Percentiles rank a stretch among this genome's conserved stretches.
These are phyloP conservation scores for Catharus fuscescens DNA, from an alignment of 2,113 vertebrate genomes.

Conservation along the genomic window DNA sequence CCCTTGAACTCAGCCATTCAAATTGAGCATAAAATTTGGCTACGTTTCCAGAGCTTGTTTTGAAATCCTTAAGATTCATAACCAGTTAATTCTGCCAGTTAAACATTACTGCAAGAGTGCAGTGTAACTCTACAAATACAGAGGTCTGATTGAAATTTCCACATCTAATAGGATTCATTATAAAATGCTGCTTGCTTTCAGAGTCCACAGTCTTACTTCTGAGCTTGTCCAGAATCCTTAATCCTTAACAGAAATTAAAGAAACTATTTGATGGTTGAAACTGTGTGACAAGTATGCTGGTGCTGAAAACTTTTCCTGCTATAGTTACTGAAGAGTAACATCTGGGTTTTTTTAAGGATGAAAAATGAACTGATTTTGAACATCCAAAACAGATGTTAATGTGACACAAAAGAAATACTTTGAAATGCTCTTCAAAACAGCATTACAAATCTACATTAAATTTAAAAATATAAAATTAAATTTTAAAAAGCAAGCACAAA, in stretches of 20 bases:
- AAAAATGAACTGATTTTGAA: not conserved
- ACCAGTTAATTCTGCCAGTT: not conserved
- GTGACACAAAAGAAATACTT: not conserved
- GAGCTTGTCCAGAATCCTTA: not conserved
- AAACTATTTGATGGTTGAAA: not conserved
- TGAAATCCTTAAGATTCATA: not conserved
- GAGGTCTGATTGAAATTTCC: not conserved
- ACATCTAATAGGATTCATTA: slow-evolving; percentile 13
- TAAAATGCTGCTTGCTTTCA: not conserved
- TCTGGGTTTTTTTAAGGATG: not conserved
- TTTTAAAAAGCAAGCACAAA: not conserved
- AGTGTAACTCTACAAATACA: not conserved
- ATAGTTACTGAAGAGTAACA: not conserved
- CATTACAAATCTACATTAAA: not conserved
- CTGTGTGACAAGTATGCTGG: not conserved
- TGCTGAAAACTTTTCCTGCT: not conserved
- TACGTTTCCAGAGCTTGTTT: not conserved
- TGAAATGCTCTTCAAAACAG: not conserved
- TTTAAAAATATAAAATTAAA: not conserved
- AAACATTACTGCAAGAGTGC: not conserved
- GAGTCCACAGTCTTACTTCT: not conserved
- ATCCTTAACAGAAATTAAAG: not conserved
- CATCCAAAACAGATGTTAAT: not conserved
- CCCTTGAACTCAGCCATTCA: not conserved
- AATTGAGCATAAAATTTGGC: not conserved